Evolutionary conservation across 2,797 vertebrate genomes (phyloP).

Genomic region (Enteromius afrohamiltoni): DNA sequence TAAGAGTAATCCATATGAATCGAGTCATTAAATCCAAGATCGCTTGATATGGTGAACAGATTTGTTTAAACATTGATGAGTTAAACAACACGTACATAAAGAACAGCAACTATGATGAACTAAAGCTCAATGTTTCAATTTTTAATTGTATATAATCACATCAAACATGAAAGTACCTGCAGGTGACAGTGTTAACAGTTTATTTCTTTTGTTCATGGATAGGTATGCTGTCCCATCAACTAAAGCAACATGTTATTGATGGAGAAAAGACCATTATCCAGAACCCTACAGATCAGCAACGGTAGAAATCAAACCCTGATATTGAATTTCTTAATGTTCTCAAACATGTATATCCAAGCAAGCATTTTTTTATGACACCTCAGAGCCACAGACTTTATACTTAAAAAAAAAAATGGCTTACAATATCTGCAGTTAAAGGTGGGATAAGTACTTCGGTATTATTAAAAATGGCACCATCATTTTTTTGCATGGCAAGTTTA

Average conservation of each 20-base stretch:
- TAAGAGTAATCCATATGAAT: neutral
- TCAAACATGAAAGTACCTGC: neutral
- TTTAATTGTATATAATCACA: conserved; percentile 1
- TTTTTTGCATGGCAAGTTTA: neutral
- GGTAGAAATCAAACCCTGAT: conserved; percentile 72
- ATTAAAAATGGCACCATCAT: neutral
- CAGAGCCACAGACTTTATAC: too few relatives aligned
- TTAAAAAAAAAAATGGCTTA: too few relatives aligned
- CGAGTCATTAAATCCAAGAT: neutral
- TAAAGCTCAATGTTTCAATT: neutral
- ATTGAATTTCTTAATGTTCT: conserved; percentile 1
- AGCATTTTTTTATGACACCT: neutral
- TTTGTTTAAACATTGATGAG: neutral
- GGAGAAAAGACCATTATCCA: conserved; percentile 99
- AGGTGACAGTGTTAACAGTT: neutral
- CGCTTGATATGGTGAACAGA: neutral
- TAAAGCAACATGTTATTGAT: conserved; percentile 97
- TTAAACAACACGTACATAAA: neutral
- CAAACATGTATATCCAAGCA: neutral
- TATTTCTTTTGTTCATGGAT: neutral
- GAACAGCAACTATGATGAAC: neutral
- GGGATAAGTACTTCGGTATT: neutral
- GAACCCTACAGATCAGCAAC: conserved; percentile 97
- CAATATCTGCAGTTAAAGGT: too few relatives aligned
- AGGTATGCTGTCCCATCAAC: conserved; percentile 98